A percentile compares a stretch with the other conserved stretches of the same genome.
These are phyloP conservation scores for Hassar affinis DNA, from an alignment of 2,113 vertebrate genomes.

Conservation along the genomic window DNA sequence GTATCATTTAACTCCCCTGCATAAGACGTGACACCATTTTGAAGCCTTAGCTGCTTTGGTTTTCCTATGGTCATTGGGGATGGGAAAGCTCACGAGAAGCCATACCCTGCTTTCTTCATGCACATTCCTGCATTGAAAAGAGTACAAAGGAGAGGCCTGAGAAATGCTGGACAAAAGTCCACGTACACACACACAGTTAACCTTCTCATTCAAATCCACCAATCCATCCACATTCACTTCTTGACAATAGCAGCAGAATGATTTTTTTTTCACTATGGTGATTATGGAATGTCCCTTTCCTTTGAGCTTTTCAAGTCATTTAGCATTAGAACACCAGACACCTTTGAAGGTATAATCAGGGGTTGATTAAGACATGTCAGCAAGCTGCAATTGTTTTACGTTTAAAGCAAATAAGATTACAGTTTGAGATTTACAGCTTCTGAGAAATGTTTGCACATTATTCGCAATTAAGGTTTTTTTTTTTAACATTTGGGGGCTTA, in stretches of 20 bases:
- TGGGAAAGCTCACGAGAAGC: constrained; percentile 32
- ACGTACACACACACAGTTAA: constrained; percentile 30
- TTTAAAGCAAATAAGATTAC: neutral
- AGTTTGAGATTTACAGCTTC: neutral
- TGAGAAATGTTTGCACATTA: neutral
- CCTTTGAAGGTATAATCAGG: constrained; percentile 5
- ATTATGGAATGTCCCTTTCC: constrained; percentile 1
- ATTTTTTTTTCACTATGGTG: constrained; percentile 26
- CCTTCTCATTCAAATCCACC: constrained; percentile 42
- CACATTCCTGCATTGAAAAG: constrained; percentile 48
- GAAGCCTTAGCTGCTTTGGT: neutral
- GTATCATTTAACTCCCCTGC: constrained; percentile 22
- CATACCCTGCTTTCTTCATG: constrained; percentile 30
- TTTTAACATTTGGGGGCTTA: neutral
- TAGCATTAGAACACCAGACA: neutral
- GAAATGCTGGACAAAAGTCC: constrained; percentile 42
- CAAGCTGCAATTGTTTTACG: neutral
- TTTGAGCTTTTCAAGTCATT: neutral
- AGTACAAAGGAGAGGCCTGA: constrained; percentile 44
- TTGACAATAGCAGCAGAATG: constrained; percentile 16
- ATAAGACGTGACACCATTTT: constrained; percentile 31
- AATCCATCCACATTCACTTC: constrained; percentile 32
- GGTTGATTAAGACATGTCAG: constrained; percentile 1
- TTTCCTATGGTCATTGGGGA: constrained; percentile 30
- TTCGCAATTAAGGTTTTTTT: neutral